Evolutionary conservation across 2,797 vertebrate species (phyloP).

Genomic region (Rousettus madagascariensis): DNA sequence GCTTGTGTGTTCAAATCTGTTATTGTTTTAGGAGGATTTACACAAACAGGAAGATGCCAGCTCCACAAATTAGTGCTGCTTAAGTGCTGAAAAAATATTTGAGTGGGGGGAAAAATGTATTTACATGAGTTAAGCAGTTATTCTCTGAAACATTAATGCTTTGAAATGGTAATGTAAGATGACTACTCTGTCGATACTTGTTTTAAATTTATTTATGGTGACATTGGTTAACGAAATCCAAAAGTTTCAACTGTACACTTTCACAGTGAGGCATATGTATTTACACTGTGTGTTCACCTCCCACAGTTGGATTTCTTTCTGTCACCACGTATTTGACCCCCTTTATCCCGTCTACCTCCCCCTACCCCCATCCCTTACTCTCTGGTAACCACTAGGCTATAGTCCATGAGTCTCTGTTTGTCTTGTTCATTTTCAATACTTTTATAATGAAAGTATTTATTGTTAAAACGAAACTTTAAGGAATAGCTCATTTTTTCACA

Average conservation of each 20-base stretch:
- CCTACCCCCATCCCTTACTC: too few relatives aligned
- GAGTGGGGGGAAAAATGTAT: not conserved
- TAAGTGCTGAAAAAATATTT: not conserved
- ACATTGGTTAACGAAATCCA: too few relatives aligned
- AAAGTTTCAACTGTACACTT: too few relatives aligned
- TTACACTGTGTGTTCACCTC: too few relatives aligned
- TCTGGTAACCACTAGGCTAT: too few relatives aligned
- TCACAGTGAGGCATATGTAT: too few relatives aligned
- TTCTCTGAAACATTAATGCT: not conserved
- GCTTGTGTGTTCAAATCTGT: not conserved
- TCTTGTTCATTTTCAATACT: not conserved
- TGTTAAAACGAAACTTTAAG: constrained; percentile 5
- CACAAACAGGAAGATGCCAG: not conserved
- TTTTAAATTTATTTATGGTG: too few relatives aligned
- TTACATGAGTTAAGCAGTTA: not conserved
- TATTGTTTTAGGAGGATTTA: not conserved
- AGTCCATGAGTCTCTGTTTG: too few relatives aligned
- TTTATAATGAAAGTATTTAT: constrained; percentile 14
- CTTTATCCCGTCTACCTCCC: too few relatives aligned
- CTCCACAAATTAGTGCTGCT: not conserved
- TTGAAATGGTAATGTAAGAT: constrained; percentile 10
- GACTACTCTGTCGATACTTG: not conserved
- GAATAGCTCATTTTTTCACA: not conserved
- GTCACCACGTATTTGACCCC: too few relatives aligned
- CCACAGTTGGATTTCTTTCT: too few relatives aligned